Evolutionary conservation across 2,797 vertebrate species (phyloP), one percentile per base, ranked within the genome.

Genomic region (Esox lucius): DNA sequence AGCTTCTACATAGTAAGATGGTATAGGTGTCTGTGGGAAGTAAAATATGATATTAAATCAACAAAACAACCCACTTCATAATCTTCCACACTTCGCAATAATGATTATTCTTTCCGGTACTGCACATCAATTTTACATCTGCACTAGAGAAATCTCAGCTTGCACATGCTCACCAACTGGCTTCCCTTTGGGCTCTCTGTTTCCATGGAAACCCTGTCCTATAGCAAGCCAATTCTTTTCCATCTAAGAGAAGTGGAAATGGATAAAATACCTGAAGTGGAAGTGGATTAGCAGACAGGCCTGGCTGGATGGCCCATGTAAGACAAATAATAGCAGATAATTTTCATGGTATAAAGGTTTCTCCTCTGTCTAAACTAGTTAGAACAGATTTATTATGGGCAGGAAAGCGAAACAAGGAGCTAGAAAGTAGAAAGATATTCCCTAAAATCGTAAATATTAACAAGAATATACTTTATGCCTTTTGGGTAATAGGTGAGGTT

Each of bases 191-290:
- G 82, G 84, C 82, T 86, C 87, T 81, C 84, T 90, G 92, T 94
- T 94, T 90, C 93, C 86, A 94, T 92, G 86, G 91, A 74, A 85
- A 94, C 93, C 39, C 70, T 13, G 71, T 87, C 83, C 83, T 89
- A 81, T 80, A 78, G 11, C 56, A 24, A 26, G 56, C 22, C 22
- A 46, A 46, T 46, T 11, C 42, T 46, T 46, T 13, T 46, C 42
- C 42, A 83, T 81, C 66, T 68, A 81, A 80, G 76, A 84, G 78
- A 82, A 68, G 73, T 59, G 79, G 73, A 81, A 80, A 78, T 64
- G 56, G 87, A 81, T 86, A 85, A 84, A 89, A 88, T 88, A 91
- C 86, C 90, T 87, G 82, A 87, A 75, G 81, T 89, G 80, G 65
- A 78, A 75, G 66, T 67, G 76, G 26, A 22, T 67, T 19, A 48